Evolutionary conservation across 1,140 invertebrate species (phyloP).

Genomic region (Aphidius gifuensis): DNA sequence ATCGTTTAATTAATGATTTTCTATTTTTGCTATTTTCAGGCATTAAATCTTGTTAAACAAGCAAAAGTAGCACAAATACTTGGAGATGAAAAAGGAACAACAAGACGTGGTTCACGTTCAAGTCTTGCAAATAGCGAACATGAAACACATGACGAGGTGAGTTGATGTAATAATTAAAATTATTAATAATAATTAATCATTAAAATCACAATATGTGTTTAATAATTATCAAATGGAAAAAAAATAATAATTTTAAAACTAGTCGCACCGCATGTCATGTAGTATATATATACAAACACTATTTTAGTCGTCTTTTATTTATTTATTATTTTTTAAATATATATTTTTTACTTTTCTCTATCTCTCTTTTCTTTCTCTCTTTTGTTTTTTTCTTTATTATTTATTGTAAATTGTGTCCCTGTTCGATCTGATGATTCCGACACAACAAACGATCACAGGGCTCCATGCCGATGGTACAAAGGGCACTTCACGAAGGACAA

Average conservation of each 20-base stretch:
- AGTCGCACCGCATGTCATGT: slow-evolving; percentile 45
- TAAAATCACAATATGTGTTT: slow-evolving; percentile 15
- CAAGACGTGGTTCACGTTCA: slow-evolving; percentile 49
- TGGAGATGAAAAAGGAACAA: slow-evolving; percentile 52
- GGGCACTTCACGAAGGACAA: slow-evolving; percentile 49
- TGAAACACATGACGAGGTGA: slow-evolving; percentile 53
- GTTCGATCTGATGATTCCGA: slow-evolving; percentile 44
- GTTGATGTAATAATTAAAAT: slow-evolving; percentile 26
- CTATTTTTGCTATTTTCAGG: slow-evolving; percentile 58
- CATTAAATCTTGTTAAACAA: slow-evolving; percentile 87
- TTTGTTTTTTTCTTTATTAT: slow-evolving; percentile 18
- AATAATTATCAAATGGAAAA: slow-evolving; percentile 5
- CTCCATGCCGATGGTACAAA: slow-evolving; percentile 49
- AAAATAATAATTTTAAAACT: slow-evolving; percentile 13
- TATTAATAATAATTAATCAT: background rate
- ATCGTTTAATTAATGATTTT: slow-evolving; percentile 15
- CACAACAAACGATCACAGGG: slow-evolving; percentile 42
- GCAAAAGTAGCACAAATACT: slow-evolving; percentile 75
- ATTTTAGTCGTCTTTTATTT: slow-evolving; percentile 49
- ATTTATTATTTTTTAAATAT: slow-evolving; percentile 22
- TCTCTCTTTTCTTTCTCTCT: slow-evolving; percentile 14
- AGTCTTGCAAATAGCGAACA: slow-evolving; percentile 51
- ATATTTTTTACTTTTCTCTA: slow-evolving; percentile 36
- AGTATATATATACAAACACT: slow-evolving; percentile 37
- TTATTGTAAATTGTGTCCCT: slow-evolving; percentile 46